Evolutionary conservation across 2,888 invertebrate genomes (phyloP).

Genomic region (Cheilosia scutellata): DNA sequence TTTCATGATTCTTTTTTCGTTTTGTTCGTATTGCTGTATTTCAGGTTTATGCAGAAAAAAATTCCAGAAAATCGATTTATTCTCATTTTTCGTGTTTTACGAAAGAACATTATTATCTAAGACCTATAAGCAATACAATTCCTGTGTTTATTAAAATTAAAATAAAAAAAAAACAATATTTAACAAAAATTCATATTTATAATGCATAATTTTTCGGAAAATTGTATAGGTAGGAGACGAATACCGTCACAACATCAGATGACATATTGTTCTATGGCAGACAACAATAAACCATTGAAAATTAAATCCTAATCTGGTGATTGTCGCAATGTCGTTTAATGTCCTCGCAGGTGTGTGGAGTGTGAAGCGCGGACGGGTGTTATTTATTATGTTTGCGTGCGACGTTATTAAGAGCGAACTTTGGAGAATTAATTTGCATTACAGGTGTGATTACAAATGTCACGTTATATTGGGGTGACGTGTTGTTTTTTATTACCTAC

Average conservation of each 20-base stretch:
- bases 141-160: no score
- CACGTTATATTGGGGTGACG: constrained; percentile 30
- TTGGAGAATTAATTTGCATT: constrained; percentile 65
- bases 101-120: no score
- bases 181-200: no score
- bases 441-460: constrained; percentile 51
- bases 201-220: no score
- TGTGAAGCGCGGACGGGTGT: not conserved
- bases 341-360: constrained; percentile 52
- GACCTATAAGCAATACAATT: no score
- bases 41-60: no score
- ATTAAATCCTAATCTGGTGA: constrained; percentile 59
- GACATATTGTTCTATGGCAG: constrained; percentile 37
- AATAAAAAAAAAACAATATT: no score
- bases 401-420: constrained; percentile 46
- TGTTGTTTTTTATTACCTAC: not conserved
- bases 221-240: no score
- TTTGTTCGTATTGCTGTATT: no score
- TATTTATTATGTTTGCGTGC: constrained; percentile 54
- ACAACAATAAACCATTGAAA: constrained; percentile 25
- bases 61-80: no score
- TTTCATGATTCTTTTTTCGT: no score
- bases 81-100: no score
- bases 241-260: constrained; percentile 1
- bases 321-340: constrained; percentile 68